Evolutionary conservation across 2,113 vertebrate species (phyloP).

Genomic region (Pterocles burchelli): DNA sequence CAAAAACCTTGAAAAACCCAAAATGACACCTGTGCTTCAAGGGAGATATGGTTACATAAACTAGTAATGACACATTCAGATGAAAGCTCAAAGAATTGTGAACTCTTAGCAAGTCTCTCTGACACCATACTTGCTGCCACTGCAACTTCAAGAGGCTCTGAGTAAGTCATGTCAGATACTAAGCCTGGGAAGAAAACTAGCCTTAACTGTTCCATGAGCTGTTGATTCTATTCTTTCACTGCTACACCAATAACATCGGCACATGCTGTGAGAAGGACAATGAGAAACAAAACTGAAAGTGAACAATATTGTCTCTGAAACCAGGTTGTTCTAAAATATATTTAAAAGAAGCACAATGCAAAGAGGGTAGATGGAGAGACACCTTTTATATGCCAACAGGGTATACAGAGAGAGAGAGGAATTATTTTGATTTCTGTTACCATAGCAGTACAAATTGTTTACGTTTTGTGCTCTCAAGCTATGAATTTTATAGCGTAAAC

Average conservation of each 20-base stretch:
- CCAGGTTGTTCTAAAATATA: neutral
- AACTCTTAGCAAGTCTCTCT: neutral
- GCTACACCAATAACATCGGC: neutral
- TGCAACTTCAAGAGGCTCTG: neutral
- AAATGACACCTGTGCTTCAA: neutral
- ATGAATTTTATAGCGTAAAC: neutral
- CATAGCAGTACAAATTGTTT: neutral
- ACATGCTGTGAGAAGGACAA: neutral
- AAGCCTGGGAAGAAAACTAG: neutral
- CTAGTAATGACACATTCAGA: neutral
- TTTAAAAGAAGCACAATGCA: neutral
- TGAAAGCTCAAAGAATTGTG: neutral
- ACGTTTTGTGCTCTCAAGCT: neutral
- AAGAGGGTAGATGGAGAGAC: neutral
- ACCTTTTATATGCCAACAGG: neutral
- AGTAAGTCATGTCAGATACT: neutral
- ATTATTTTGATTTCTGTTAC: neutral
- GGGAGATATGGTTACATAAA: neutral
- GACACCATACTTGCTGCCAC: neutral
- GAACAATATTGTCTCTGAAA: neutral
- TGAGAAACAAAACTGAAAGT: neutral
- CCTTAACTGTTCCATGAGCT: neutral
- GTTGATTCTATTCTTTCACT: constrained; percentile 20
- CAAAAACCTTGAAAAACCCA: neutral
- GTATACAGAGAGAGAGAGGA: neutral